phyloP scores from a whole-genome alignment of 2,113 vertebrate species.

The Nematolebias whitei region DNA sequence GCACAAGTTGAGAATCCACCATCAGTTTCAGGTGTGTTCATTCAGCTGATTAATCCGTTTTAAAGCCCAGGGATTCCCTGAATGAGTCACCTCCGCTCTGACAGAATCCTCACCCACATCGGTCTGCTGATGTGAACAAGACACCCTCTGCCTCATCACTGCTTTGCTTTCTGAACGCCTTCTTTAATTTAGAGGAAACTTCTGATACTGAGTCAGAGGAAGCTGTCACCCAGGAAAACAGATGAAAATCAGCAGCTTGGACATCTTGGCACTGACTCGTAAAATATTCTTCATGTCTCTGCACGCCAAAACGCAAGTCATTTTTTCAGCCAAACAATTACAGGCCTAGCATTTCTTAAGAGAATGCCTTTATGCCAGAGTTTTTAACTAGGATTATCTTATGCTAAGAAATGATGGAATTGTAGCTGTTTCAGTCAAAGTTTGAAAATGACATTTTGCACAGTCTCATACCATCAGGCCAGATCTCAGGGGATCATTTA shows the following conservation, averaged over 20 bases:
- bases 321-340: not conserved
- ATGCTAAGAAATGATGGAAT: too few species aligned
- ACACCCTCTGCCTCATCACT: not conserved
- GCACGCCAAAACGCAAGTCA: not conserved
- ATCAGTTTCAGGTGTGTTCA: not conserved
- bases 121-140: too few species aligned
- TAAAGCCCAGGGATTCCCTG: slow-evolving; percentile 38
- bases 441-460: too few species aligned
- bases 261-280: slow-evolving; percentile 11
- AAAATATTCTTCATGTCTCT: not conserved
- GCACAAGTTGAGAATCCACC: too few species aligned
- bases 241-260: not conserved
- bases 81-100: slow-evolving; percentile 45
- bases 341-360: too few species aligned
- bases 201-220: slow-evolving; percentile 40
- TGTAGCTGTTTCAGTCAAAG: too few species aligned
- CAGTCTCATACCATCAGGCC: too few species aligned
- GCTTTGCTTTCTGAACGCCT: not conserved
- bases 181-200: not conserved
- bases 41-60: not conserved
- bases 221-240: not conserved
- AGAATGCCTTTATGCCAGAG: too few species aligned
- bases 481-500: too few species aligned
- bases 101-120: not conserved
- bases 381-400: too few species aligned